Conservation (phyloP, 2,888 invertebrate genomes). For the Ferrisia virgata region DNA sequence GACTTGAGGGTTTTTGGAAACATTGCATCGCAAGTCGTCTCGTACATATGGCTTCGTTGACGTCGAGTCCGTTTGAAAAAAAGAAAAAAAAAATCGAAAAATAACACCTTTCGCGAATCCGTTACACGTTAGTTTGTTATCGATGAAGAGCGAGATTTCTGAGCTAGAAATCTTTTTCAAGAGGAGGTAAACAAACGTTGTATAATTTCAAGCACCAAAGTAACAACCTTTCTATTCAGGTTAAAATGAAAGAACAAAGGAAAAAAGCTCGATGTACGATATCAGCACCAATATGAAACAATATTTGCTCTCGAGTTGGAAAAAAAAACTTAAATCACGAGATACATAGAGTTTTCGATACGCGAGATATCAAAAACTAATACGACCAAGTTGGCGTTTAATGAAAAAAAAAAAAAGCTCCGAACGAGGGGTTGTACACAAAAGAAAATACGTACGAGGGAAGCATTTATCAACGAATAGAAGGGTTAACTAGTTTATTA, state of each 20-base stretch:
- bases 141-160: background rate
- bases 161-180: background rate
- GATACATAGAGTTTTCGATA: background rate
- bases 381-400: background rate
- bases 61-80: background rate
- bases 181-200: constrained; percentile 3
- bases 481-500: constrained; percentile 15
- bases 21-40: background rate
- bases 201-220: background rate
- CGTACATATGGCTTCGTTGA: background rate
- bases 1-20: background rate
- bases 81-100: background rate
- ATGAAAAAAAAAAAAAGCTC: background rate
- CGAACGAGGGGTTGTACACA: background rate
- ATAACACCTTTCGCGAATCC: background rate
- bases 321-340: background rate
- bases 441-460: background rate
- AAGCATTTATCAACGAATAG: background rate
- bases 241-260: background rate
- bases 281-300: background rate
- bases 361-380: background rate
- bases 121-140: background rate
- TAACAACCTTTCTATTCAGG: background rate
- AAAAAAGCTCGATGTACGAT: background rate
- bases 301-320: background rate